These are phyloP conservation scores for Ciconia maguari DNA, from an alignment of 2,113 vertebrate species.

Conservation along the genomic window DNA sequence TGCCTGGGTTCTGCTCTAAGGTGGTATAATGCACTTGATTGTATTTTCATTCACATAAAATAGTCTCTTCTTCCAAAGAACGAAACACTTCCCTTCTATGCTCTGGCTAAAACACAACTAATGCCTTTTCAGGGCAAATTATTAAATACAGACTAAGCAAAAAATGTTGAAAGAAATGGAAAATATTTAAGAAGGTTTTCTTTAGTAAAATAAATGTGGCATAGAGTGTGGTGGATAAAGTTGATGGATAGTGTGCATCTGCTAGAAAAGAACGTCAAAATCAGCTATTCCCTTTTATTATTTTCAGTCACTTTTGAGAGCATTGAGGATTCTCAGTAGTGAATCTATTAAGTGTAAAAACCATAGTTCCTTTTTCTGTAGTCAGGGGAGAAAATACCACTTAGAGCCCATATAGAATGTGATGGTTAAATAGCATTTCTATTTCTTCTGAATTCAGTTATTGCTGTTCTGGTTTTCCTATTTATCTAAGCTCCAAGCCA, in stretches of 20 bases:
- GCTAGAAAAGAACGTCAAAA: background rate
- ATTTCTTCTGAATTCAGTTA: background rate
- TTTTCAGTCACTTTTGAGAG: background rate
- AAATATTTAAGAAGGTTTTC: conserved; percentile 15
- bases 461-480: conserved; percentile 11
- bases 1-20: background rate
- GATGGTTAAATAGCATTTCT: background rate
- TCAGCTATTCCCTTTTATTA: background rate
- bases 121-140: background rate
- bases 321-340: background rate
- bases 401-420: background rate
- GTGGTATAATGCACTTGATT: background rate
- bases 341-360: background rate
- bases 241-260: background rate
- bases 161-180: background rate
- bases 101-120: background rate
- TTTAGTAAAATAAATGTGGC: background rate
- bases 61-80: background rate
- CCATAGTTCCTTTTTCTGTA: background rate
- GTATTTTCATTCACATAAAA: background rate
- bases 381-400: background rate
- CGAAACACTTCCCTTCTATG: background rate
- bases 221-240: background rate
- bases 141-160: background rate
- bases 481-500: background rate